These are phyloP conservation scores for Drosophila nasuta DNA, from an alignment of 1,140 invertebrate genomes.

Conservation along the genomic window DNA sequence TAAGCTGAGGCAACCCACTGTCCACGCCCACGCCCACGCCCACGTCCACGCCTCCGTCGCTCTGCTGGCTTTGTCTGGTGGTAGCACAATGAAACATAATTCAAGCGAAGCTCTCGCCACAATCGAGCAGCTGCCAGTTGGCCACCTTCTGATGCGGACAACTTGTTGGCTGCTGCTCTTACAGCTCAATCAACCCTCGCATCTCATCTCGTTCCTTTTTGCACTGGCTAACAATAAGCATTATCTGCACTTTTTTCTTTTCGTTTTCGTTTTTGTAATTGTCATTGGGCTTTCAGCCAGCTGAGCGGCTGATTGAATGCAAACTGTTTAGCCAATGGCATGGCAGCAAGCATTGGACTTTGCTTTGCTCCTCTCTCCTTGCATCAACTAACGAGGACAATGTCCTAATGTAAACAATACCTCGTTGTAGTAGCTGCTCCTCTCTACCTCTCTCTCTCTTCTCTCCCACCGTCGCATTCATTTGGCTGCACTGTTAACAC, in stretches of 20 bases:
- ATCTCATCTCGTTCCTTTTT: background rate
- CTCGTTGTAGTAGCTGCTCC: background rate
- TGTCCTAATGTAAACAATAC: constrained; percentile 23
- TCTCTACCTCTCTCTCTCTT: background rate
- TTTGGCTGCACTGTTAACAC: background rate
- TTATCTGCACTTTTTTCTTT: constrained; percentile 35
- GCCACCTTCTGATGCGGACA: constrained; percentile 32
- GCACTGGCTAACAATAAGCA: constrained; percentile 34
- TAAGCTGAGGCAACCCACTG: constrained; percentile 47
- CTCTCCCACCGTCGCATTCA: background rate
- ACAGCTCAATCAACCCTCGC: background rate
- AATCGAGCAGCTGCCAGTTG: constrained; percentile 15
- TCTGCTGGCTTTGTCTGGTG: constrained; percentile 45
- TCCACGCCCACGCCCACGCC: no score
- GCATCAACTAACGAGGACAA: background rate
- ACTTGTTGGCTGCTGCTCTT: constrained; percentile 61
- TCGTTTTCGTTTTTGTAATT: constrained; percentile 25
- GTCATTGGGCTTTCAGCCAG: constrained; percentile 23
- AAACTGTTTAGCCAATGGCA: constrained; percentile 9
- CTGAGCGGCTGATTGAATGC: constrained; percentile 18
- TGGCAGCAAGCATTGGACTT: constrained; percentile 6
- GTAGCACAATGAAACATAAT: constrained; percentile 61
- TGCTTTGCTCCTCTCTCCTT: no score
- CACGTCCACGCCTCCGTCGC: background rate
- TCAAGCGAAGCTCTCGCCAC: constrained; percentile 42